Percentiles rank a stretch among this genome's conserved stretches.
These are phyloP conservation scores for Drosophila malerkotliana DNA, from an alignment of 1,140 invertebrate genomes.

Conservation along the genomic window DNA sequence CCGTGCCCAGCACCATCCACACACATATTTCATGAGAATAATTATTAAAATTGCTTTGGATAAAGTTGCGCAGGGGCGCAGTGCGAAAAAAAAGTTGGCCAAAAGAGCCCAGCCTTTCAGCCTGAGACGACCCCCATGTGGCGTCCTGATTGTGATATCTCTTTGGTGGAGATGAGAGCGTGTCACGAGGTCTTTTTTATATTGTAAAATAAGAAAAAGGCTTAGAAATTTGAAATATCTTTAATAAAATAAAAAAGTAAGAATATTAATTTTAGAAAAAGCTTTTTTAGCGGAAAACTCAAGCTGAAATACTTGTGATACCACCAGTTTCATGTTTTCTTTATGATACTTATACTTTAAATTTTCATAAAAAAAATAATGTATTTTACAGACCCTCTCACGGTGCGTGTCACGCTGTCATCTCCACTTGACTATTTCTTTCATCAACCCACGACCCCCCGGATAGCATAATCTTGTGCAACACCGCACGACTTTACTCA, in stretches of 20 bases:
- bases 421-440: constrained; percentile 1
- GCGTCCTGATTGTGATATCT: constrained; percentile 37
- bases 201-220: too few relatives aligned
- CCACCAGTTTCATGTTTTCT: too few relatives aligned
- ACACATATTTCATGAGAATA: constrained; percentile 76
- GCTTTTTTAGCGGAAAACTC: too few relatives aligned
- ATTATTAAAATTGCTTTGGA: constrained; percentile 79
- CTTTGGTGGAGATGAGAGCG: constrained; percentile 4
- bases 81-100: constrained; percentile 53
- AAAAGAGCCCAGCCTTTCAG: constrained; percentile 30
- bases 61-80: constrained; percentile 48
- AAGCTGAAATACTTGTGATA: too few relatives aligned
- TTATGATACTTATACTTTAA: too few relatives aligned
- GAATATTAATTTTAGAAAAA: too few relatives aligned
- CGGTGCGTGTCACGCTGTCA: constrained; percentile 27
- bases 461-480: constrained; percentile 39
- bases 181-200: constrained; percentile 3
- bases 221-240: too few relatives aligned
- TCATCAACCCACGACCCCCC: constrained; percentile 10
- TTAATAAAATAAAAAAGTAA: too few relatives aligned
- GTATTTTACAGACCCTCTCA: not conserved
- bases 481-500: constrained; percentile 55
- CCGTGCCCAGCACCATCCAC: constrained; percentile 31
- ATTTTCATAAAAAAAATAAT: too few relatives aligned
- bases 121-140: constrained; percentile 48